phyloP scores from a whole-genome alignment of 2,113 vertebrate species.

The Noctilio leporinus region DNA sequence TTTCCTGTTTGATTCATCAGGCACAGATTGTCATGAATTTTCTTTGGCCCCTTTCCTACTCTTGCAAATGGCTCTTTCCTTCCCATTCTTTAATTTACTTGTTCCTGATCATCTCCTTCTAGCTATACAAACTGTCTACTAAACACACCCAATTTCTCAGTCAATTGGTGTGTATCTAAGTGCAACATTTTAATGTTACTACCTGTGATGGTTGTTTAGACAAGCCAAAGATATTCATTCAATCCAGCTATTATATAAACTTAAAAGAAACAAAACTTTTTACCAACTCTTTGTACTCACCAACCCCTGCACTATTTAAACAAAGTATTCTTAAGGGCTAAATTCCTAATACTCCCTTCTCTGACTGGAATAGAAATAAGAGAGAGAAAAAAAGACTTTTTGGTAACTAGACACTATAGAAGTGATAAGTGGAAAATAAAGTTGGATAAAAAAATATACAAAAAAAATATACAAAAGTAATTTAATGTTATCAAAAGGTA shows the following conservation, averaged over 20 bases:
- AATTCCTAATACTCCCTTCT: not conserved
- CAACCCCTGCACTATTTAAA: not conserved
- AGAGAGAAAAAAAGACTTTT: not conserved
- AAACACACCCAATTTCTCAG: not conserved
- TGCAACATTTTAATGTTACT: not conserved
- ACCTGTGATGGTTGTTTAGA: not conserved
- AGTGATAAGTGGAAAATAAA: not conserved
- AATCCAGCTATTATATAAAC: not conserved
- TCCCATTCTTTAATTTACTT: not conserved
- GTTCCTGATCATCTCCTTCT: not conserved
- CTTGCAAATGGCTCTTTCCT: not conserved
- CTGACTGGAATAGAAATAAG: not conserved
- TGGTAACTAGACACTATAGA: not conserved
- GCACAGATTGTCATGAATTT: not conserved
- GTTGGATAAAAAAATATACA: not conserved
- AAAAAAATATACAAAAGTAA: not conserved
- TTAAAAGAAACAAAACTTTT: slow-evolving; percentile 1
- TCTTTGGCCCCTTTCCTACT: not conserved
- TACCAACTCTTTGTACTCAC: not conserved
- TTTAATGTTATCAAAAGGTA: not conserved
- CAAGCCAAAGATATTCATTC: not conserved
- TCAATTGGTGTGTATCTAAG: not conserved
- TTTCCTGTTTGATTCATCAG: not conserved
- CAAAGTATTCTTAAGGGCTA: not conserved
- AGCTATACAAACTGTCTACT: not conserved